These are phyloP conservation scores for Pardosa pseudoannulata DNA, from an alignment of 2,888 invertebrate genomes.

Conservation along the genomic window DNA sequence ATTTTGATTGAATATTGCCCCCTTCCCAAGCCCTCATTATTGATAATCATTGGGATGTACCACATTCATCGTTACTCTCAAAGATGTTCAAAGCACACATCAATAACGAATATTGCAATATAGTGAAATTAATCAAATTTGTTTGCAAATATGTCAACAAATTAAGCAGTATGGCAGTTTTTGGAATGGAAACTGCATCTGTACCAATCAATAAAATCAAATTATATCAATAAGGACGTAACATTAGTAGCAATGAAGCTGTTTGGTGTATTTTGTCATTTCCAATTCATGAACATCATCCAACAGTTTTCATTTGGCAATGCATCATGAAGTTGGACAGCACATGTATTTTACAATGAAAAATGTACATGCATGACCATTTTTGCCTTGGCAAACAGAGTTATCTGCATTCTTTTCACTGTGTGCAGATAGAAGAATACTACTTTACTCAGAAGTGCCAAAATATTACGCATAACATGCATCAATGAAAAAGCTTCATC, in stretches of 20 bases:
- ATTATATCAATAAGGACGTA: constrained; percentile 76
- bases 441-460: neutral
- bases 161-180: neutral
- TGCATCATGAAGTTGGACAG: constrained; percentile 17
- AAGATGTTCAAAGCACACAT: constrained; percentile 17
- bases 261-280: constrained; percentile 76
- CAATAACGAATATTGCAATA: neutral
- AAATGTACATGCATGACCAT: neutral
- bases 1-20: no score
- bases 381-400: neutral
- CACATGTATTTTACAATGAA: neutral
- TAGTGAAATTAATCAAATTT: neutral
- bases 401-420: constrained; percentile 9
- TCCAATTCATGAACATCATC: constrained; percentile 75
- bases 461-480: neutral
- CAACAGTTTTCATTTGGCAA: neutral
- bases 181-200: neutral
- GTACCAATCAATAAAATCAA: constrained; percentile 74
- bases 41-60: constrained; percentile 14
- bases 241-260: constrained; percentile 77
- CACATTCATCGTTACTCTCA: neutral
- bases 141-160: constrained; percentile 17
- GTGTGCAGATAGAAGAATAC: neutral
- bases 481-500: neutral
- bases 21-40: no score